A percentile compares a stretch with the other conserved stretches of the same genome.
These are phyloP conservation scores for Lophura nycthemera DNA, from an alignment of 2,113 vertebrate species.

Conservation along the genomic window DNA sequence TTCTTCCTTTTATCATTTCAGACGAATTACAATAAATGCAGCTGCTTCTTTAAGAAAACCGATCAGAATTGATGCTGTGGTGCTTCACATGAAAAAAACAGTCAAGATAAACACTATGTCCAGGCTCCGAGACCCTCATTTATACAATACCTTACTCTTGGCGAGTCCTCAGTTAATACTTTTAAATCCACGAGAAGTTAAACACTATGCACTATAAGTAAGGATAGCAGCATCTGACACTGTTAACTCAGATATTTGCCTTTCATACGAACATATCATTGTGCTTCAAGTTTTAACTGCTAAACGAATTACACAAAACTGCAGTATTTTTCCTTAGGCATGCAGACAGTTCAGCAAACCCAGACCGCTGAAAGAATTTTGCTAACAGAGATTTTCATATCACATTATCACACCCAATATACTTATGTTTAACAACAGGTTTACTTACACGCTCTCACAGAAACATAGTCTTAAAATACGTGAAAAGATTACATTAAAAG, in stretches of 20 bases:
- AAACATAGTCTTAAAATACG: not conserved
- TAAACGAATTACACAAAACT: not conserved
- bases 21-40: not conserved
- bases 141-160: not conserved
- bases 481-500: not conserved
- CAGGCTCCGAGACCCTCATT: not conserved
- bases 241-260: not conserved
- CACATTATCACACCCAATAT: fast-evolving
- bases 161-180: not conserved
- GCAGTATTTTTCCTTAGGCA: not conserved
- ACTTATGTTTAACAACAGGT: not conserved
- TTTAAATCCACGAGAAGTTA: not conserved
- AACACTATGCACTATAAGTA: not conserved
- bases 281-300: not conserved
- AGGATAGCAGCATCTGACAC: not conserved
- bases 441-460: fast-evolving
- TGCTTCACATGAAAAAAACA: not conserved
- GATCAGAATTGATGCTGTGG: not conserved
- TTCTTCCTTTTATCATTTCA: not conserved
- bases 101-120: not conserved
- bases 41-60: not conserved
- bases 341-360: not conserved
- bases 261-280: not conserved
- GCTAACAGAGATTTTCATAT: not conserved
- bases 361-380: not conserved